A percentile compares a stretch with the other conserved stretches of the same genome.
phyloP scores from a whole-genome alignment of 2,888 invertebrate species.

The Cyclophora punctaria region DNA sequence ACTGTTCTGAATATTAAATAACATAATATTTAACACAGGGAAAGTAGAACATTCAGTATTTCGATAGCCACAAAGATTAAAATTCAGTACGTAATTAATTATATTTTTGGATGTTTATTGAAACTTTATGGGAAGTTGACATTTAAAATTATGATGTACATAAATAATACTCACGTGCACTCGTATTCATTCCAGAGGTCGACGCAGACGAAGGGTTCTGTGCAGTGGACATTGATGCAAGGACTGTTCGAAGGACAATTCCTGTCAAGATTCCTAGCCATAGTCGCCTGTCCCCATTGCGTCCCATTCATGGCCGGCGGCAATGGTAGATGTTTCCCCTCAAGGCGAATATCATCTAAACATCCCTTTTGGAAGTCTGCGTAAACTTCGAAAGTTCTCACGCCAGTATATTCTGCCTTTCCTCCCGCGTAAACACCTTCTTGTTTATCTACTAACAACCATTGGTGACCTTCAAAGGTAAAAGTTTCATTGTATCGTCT shows the following conservation, averaged over 20 bases:
- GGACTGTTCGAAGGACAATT: slow-evolving; percentile 97
- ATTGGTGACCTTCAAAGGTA: slow-evolving; percentile 91
- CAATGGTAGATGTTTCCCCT: slow-evolving; percentile 95
- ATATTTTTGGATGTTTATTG: too few relatives aligned
- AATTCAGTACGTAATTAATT: too few relatives aligned
- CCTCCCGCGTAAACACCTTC: slow-evolving; percentile 97
- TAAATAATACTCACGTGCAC: slow-evolving; percentile 90
- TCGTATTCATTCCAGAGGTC: slow-evolving; percentile 99
- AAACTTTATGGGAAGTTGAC: background rate
- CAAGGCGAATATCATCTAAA: slow-evolving; percentile 83
- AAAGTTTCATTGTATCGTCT: slow-evolving; percentile 94
- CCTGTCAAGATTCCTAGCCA: slow-evolving; percentile 92
- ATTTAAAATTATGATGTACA: slow-evolving; percentile 2
- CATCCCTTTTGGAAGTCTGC: slow-evolving; percentile 95
- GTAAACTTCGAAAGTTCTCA: slow-evolving; percentile 94
- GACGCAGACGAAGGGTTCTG: slow-evolving; percentile 94
- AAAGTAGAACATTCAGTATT: background rate
- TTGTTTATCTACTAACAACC: slow-evolving; percentile 93
- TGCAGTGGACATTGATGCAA: slow-evolving; percentile 94
- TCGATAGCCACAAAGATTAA: too few relatives aligned
- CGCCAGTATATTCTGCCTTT: slow-evolving; percentile 95
- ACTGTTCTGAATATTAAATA: background rate
- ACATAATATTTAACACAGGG: background rate
- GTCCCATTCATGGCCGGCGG: slow-evolving; percentile 96
- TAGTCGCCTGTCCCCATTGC: slow-evolving; percentile 96